phyloP scores from a whole-genome alignment of 2,888 invertebrate species.

The Diachrysia chrysitis region DNA sequence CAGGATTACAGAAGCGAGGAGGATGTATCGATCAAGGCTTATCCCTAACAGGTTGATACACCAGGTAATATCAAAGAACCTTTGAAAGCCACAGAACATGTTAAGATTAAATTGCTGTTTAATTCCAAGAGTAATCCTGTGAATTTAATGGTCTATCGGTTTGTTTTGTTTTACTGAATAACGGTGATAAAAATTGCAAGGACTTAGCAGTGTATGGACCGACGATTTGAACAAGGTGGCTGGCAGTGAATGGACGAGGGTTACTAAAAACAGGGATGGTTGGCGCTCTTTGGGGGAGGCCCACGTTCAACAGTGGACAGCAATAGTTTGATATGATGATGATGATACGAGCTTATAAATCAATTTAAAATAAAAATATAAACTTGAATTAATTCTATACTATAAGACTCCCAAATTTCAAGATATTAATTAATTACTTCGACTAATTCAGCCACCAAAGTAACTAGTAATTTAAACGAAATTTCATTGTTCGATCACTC shows the following conservation, averaged over 20 bases:
- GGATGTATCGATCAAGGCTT: constrained; percentile 47
- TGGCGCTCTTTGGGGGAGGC: too few species aligned
- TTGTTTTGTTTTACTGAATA: constrained; percentile 21
- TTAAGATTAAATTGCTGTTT: constrained; percentile 39
- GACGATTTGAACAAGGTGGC: too few species aligned
- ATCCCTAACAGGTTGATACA: constrained; percentile 15
- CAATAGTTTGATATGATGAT: too few species aligned
- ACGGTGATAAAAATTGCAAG: constrained; percentile 28
- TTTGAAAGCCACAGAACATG: constrained; percentile 23
- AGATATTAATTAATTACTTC: constrained; percentile 25
- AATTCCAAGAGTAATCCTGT: constrained; percentile 37
- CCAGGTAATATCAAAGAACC: constrained; percentile 18
- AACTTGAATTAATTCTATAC: not conserved
- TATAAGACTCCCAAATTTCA: not conserved
- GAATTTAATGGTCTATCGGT: constrained; percentile 45
- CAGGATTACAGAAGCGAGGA: constrained; percentile 34
- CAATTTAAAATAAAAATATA: not conserved
- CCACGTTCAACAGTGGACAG: too few species aligned
- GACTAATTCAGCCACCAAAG: constrained; percentile 29
- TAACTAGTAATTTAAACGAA: constrained; percentile 64
- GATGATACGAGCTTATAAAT: too few species aligned
- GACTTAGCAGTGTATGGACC: too few species aligned
- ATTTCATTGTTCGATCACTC: constrained; percentile 62
- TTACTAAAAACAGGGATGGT: too few species aligned
- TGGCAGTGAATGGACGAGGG: too few species aligned